Evolutionary conservation across 1,140 invertebrate species (phyloP).

Genomic region (Acromyrmex heyeri): DNA sequence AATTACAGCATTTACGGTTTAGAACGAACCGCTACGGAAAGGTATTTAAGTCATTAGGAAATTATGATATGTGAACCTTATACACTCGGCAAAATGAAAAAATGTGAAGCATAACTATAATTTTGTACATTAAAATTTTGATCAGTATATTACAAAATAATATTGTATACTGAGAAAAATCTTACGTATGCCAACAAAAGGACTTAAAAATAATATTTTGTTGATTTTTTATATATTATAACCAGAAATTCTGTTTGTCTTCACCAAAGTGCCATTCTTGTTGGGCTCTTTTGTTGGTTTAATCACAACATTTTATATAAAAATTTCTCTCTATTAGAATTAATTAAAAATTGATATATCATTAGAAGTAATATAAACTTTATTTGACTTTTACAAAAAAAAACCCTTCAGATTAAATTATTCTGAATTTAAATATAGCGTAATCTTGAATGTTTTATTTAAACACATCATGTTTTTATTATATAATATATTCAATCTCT

Average conservation of each 20-base stretch:
- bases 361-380: neutral
- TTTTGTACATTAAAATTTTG: neutral
- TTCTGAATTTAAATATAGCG: neutral
- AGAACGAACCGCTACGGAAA: constrained; percentile 30
- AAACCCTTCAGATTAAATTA: neutral
- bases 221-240: too few relatives aligned
- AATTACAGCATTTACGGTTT: constrained; percentile 32
- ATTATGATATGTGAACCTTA: constrained; percentile 23
- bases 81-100: neutral
- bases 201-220: too few relatives aligned
- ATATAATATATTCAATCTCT: neutral
- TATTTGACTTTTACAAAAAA: neutral
- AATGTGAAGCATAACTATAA: constrained; percentile 6
- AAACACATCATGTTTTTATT: neutral
- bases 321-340: neutral
- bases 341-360: neutral
- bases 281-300: too few relatives aligned
- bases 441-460: neutral
- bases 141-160: neutral
- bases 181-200: too few relatives aligned
- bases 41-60: neutral
- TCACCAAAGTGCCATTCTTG: too few relatives aligned
- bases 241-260: too few relatives aligned
- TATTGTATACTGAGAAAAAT: neutral
- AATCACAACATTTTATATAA: too few relatives aligned